Conservation (phyloP, 2,888 invertebrate genomes). For the Caradrina clavipalpis region DNA sequence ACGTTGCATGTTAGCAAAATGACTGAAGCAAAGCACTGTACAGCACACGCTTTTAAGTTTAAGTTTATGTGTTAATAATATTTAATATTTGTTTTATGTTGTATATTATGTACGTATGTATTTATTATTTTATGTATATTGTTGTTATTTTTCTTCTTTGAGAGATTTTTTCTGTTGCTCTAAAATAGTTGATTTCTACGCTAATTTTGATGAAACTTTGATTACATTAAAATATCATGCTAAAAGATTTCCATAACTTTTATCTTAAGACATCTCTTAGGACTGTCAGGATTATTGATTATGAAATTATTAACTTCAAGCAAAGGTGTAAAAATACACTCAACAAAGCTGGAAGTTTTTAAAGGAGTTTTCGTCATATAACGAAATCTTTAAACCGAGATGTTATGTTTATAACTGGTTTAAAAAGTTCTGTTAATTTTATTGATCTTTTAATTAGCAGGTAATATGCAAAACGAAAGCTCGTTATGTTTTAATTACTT, state of each 20-base stretch:
- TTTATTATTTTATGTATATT: conserved; percentile 20
- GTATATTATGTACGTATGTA: conserved; percentile 34
- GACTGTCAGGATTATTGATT: too few species aligned
- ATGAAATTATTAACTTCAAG: too few species aligned
- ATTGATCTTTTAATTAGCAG: neutral
- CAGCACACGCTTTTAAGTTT: conserved; percentile 68
- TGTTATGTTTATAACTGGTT: neutral
- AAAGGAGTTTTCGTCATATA: neutral
- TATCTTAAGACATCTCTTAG: too few species aligned
- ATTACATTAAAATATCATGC: too few species aligned
- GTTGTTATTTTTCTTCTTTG: neutral
- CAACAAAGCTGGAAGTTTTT: too few species aligned
- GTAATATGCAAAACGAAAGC: conserved; percentile 11
- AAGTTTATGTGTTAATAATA: conserved; percentile 11
- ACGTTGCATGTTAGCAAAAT: conserved; percentile 41
- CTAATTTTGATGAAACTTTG: too few species aligned
- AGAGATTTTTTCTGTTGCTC: neutral
- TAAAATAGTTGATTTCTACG: neutral
- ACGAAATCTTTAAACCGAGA: neutral
- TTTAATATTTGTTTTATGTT: conserved; percentile 11
- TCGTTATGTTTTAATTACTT: conserved; percentile 1
- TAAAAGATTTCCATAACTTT: too few species aligned
- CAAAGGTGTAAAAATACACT: too few species aligned
- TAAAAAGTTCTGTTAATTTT: neutral
- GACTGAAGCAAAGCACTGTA: conserved; percentile 56